Conservation (phyloP, 2,888 invertebrate species). For the Brachypterus glaber region DNA sequence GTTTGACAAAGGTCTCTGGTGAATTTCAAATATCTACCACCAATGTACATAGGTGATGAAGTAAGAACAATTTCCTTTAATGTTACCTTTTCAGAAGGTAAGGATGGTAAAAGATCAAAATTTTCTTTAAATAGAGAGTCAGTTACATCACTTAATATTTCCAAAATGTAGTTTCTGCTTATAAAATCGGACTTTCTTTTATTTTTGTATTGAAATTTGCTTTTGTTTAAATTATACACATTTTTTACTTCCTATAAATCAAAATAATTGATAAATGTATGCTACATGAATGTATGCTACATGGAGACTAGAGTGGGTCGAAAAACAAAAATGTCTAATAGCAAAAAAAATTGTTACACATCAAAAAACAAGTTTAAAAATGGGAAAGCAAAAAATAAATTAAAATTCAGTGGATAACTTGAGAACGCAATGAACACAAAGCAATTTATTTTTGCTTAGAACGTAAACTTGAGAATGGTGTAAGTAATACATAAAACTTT, state of each 20-base stretch:
- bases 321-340: too few relatives aligned
- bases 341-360: too few relatives aligned
- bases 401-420: too few relatives aligned
- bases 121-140: constrained; percentile 43
- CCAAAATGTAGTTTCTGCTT: constrained; percentile 58
- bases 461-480: too few relatives aligned
- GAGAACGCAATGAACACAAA: too few relatives aligned
- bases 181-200: constrained; percentile 44
- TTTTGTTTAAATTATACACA: constrained; percentile 14
- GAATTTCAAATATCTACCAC: constrained; percentile 73
- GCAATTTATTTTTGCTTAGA: too few relatives aligned
- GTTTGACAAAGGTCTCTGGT: constrained; percentile 83
- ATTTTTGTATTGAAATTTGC: constrained; percentile 13
- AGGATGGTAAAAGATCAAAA: constrained; percentile 46
- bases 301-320: too few relatives aligned
- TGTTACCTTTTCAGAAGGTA: constrained; percentile 38
- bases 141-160: constrained; percentile 43
- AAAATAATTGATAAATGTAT: neutral
- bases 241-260: constrained; percentile 20
- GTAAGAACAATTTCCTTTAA: constrained; percentile 47
- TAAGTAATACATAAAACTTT: too few relatives aligned
- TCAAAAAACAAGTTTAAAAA: too few relatives aligned
- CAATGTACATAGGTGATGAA: constrained; percentile 56
- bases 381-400: too few relatives aligned
- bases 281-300: too few relatives aligned